Percentiles rank a stretch among this genome's conserved stretches.
Evolutionary conservation across 1,140 invertebrate species (phyloP).

Genomic region (Aphaenogaster floridana): DNA sequence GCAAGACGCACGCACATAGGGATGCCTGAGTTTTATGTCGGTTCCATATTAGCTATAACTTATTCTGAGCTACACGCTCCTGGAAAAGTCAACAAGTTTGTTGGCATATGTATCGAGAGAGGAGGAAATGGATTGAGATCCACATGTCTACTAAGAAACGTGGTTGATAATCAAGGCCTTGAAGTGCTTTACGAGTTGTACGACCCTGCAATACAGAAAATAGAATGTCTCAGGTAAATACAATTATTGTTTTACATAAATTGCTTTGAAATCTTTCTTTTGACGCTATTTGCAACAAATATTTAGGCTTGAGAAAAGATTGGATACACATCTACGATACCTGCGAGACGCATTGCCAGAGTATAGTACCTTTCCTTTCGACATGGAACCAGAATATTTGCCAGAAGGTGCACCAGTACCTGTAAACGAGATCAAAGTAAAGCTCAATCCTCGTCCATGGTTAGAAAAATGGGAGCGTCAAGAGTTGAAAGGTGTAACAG

Average conservation of each 20-base stretch:
- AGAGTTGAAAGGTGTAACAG: constrained; percentile 92
- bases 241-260: neutral
- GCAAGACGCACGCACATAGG: constrained; percentile 93
- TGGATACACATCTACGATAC: constrained; percentile 97
- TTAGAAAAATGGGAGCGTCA: constrained; percentile 93
- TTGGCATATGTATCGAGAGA: constrained; percentile 98
- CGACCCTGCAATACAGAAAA: constrained; percentile 96
- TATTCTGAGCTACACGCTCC: constrained; percentile 95
- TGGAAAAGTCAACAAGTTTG: constrained; percentile 95
- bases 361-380: constrained; percentile 97
- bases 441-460: constrained; percentile 95
- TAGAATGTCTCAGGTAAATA: constrained; percentile 89
- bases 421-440: constrained; percentile 94
- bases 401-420: constrained; percentile 94
- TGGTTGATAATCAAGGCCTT: constrained; percentile 96
- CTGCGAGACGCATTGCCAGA: constrained; percentile 97
- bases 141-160: constrained; percentile 96
- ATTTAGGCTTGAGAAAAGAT: constrained; percentile 95
- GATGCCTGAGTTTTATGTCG: constrained; percentile 99
- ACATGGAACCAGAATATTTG: constrained; percentile 95
- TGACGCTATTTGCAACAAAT: constrained; percentile 84
- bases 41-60: constrained; percentile 97
- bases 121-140: constrained; percentile 93
- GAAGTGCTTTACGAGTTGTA: constrained; percentile 97
- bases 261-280: constrained; percentile 24